Percentiles rank a stretch among this genome's conserved stretches.
Evolutionary conservation across 1,140 invertebrate species (phyloP).

Genomic region (Dolichoris vasculosae): DNA sequence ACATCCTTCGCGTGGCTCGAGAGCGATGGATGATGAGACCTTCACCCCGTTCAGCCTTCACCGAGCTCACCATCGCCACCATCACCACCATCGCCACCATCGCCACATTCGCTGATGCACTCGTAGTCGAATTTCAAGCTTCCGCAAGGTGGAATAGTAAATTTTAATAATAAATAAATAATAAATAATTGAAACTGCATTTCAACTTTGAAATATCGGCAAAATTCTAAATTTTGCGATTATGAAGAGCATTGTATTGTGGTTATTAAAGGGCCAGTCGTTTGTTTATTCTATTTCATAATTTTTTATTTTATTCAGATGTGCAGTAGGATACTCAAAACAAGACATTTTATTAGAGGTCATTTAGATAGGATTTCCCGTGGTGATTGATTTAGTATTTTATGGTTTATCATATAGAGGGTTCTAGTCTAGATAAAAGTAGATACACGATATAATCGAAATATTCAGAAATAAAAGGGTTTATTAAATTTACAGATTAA

Average conservation of each 20-base stretch:
- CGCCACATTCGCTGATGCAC: neutral
- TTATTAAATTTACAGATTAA: neutral
- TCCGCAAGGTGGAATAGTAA: neutral
- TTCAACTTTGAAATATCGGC: neutral
- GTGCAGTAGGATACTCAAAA: neutral
- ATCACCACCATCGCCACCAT: neutral
- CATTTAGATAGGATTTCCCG: neutral
- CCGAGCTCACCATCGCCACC: constrained; percentile 65
- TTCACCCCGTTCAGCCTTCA: constrained; percentile 75
- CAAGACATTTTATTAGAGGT: neutral
- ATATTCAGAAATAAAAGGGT: neutral
- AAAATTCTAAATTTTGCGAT: neutral
- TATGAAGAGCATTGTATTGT: neutral
- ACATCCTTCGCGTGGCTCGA: neutral
- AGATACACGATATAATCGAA: neutral
- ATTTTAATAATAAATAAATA: too few relatives aligned
- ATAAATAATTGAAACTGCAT: too few relatives aligned
- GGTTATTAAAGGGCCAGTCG: neutral
- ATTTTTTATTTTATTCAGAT: neutral
- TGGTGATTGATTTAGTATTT: constrained; percentile 28
- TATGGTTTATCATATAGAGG: neutral
- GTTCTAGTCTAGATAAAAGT: neutral
- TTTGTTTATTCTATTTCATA: neutral
- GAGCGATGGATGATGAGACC: constrained; percentile 63
- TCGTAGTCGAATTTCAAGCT: too few relatives aligned